Conservation (phyloP, 2,888 invertebrate species). For the Neoaliturus tenellus region DNA sequence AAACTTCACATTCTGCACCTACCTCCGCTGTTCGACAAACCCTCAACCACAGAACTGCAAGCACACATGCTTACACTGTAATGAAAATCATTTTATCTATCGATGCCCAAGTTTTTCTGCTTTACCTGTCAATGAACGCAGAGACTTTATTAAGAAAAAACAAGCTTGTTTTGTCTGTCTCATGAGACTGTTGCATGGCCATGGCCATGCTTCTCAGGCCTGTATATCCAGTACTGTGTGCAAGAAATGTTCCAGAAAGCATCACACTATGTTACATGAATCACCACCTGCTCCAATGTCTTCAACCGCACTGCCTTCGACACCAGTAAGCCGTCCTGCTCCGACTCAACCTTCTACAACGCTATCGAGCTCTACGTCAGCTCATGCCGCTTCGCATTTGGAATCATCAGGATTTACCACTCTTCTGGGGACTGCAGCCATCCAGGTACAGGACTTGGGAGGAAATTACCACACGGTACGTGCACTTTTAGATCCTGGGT, state of each 20-base stretch:
- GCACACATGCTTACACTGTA: no score
- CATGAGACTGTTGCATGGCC: no score
- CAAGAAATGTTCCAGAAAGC: neutral
- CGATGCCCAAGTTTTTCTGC: no score
- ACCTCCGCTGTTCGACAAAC: no score
- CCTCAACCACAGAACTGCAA: no score
- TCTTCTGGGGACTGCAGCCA: neutral
- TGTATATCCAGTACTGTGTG: neutral
- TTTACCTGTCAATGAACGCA: no score
- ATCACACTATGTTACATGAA: neutral
- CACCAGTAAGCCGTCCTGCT: neutral
- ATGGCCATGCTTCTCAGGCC: neutral
- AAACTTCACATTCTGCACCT: no score
- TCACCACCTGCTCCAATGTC: no score
- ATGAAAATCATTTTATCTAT: no score
- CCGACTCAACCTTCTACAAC: neutral
- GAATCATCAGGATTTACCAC: neutral
- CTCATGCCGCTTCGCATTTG: neutral
- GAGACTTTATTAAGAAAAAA: no score
- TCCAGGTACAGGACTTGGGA: neutral
- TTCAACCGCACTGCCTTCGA: no score
- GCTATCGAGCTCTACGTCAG: neutral
- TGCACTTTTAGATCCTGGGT: neutral
- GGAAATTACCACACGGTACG: neutral
- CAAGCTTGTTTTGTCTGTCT: neutral